Percentiles rank a stretch among this genome's conserved stretches.
These are phyloP conservation scores for Baronia brevicornis DNA, from an alignment of 2,888 invertebrate genomes.

Conservation along the genomic window DNA sequence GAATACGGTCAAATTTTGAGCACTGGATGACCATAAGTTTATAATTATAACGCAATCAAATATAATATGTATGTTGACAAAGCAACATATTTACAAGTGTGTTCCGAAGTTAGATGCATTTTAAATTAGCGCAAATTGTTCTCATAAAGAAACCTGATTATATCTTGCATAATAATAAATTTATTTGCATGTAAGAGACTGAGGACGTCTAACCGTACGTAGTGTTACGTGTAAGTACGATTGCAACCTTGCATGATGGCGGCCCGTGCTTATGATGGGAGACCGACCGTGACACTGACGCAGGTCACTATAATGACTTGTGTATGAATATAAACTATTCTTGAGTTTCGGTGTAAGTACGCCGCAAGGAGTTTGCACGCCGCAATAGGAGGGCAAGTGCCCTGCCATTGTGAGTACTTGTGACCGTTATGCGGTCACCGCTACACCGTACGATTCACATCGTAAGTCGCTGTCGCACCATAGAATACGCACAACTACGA, in stretches of 20 bases:
- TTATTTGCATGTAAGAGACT: too few species aligned
- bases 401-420: constrained; percentile 51
- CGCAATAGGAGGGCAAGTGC: constrained; percentile 37
- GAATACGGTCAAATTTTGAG: too few species aligned
- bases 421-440: constrained; percentile 69
- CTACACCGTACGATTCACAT: constrained; percentile 39
- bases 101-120: too few species aligned
- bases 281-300: constrained; percentile 67
- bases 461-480: constrained; percentile 25
- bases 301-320: constrained; percentile 51
- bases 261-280: constrained; percentile 47
- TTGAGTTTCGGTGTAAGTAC: constrained; percentile 39
- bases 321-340: constrained; percentile 16
- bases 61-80: too few species aligned
- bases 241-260: constrained; percentile 62
- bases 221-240: constrained; percentile 48
- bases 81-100: too few species aligned
- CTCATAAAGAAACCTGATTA: too few species aligned
- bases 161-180: too few species aligned
- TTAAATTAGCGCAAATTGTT: too few species aligned
- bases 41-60: too few species aligned
- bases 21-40: too few species aligned
- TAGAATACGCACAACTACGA: constrained; percentile 41
- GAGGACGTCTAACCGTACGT: constrained; percentile 40
- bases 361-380: constrained; percentile 21